Evolutionary conservation across 64 coral and sea anemone species (phyloP).

Genomic region (Trachythela sp.): DNA sequence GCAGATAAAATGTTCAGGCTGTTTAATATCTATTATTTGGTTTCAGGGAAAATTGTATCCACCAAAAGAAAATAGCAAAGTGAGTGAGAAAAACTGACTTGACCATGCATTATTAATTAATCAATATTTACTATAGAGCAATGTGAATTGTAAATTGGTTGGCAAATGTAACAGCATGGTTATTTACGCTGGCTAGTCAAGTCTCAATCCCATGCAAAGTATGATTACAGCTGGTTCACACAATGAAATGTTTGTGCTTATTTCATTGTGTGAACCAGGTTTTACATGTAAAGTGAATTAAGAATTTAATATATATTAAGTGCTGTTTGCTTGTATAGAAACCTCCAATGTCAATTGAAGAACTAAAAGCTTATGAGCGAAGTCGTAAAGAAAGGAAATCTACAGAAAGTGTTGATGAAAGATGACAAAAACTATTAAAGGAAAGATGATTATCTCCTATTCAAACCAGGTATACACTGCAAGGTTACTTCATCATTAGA

Average conservation of each 20-base stretch:
- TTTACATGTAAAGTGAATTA: too few species aligned
- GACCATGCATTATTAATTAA: not conserved
- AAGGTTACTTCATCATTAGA: not conserved
- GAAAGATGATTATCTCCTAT: not conserved
- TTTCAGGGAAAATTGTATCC: not conserved
- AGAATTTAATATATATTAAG: too few species aligned
- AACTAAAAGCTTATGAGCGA: not conserved
- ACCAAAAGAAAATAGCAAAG: not conserved
- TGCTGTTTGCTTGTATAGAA: not conserved
- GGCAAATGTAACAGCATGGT: too few species aligned
- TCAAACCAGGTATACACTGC: not conserved
- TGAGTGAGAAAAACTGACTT: not conserved
- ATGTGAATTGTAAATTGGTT: too few species aligned
- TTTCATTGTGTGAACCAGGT: too few species aligned
- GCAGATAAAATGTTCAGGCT: too few species aligned
- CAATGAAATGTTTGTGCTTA: too few species aligned
- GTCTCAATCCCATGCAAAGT: too few species aligned
- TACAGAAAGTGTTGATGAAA: not conserved
- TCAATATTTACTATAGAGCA: too few species aligned
- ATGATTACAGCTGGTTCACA: too few species aligned
- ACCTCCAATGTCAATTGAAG: not conserved
- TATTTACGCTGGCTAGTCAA: too few species aligned
- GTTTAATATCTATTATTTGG: not conserved
- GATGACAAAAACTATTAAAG: not conserved
- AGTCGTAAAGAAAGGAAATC: not conserved